Evolutionary conservation across 2,888 invertebrate genomes (phyloP), one percentile per base, ranked within the genome.

Genomic region (Nephrocerus scutellatus): DNA sequence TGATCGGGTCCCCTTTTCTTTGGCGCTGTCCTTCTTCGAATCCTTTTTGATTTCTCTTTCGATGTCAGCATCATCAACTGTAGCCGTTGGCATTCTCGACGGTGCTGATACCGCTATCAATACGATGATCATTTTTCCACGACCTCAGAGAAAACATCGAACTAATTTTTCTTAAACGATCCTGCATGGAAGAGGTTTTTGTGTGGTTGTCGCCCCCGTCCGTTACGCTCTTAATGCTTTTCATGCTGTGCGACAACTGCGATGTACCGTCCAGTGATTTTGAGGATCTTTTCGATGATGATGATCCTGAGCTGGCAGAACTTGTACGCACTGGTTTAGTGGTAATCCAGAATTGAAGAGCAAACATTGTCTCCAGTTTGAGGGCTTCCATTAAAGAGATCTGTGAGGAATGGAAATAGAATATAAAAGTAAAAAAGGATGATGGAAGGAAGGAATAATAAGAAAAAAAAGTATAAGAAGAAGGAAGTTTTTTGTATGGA

Each of bases 371-470:
- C 60, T 88, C 88, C 1, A 76, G 73, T 57, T 74, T 72, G 26
- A 85, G 70, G 1, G 84, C 84, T 55, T 84, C 80, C 30, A 72
- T 67, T 9, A 79, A 75, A 0, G 82, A 74, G 56, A 84, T 75
- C 84, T 85, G 63, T 2, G 68, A 70, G 47, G 31, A 15, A 5
- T 33, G 16, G 14, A 14, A 32, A 21, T n/a, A 12, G 6, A 6
- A 2, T 16, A 31, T 6, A 13, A 4, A 19, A 28, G n/a, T 20
- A 13, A 25, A 6, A n/a, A 31, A 25, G 5, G 3, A 8, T 10
- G 3, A 21, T 9, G 1, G 12, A 13, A n/a, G 12, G 5, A n/a
- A 5, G 22, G 22, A 30, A 30, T 15, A 5, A 3, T 20, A 15
- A 16, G 13, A 21, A 3, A 30, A 22, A 21, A 7, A 5, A 20